Conservation (phyloP, 2,888 invertebrate genomes). For the Synergus umbraculus region DNA sequence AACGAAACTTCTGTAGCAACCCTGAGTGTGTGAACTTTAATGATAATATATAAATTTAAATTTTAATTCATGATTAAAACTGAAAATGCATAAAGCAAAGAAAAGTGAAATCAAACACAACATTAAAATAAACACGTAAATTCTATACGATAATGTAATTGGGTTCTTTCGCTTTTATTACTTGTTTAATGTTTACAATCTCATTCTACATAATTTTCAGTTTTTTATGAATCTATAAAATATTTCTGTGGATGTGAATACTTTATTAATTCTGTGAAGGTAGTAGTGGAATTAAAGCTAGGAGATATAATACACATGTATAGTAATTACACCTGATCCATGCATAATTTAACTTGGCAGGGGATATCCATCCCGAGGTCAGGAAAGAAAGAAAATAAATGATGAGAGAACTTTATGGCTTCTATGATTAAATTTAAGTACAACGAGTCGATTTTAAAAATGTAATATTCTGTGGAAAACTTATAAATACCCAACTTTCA, state of each 20-base stretch:
- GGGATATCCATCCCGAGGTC: neutral
- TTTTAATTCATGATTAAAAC: no score
- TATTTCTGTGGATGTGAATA: neutral
- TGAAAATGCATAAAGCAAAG: neutral
- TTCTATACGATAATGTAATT: neutral
- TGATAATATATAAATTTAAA: no score
- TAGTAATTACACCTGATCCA: neutral
- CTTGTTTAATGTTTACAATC: neutral
- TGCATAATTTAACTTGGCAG: slow-evolving; percentile 1
- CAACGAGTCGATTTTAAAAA: no score
- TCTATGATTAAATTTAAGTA: neutral
- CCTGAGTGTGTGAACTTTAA: no score
- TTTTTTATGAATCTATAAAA: neutral
- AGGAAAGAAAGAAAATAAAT: neutral
- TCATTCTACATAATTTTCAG: neutral
- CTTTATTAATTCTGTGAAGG: neutral
- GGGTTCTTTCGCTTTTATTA: neutral
- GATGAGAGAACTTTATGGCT: neutral
- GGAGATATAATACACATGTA: neutral
- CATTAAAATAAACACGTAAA: neutral
- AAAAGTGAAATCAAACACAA: neutral
- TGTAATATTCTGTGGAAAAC: neutral
- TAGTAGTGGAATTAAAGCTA: neutral
- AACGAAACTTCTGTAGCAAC: no score
- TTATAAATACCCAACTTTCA: neutral